These are phyloP conservation scores for Astropecten irregularis DNA, from an alignment of 53 echinoderm and acorn worm genomes.

Conservation along the genomic window DNA sequence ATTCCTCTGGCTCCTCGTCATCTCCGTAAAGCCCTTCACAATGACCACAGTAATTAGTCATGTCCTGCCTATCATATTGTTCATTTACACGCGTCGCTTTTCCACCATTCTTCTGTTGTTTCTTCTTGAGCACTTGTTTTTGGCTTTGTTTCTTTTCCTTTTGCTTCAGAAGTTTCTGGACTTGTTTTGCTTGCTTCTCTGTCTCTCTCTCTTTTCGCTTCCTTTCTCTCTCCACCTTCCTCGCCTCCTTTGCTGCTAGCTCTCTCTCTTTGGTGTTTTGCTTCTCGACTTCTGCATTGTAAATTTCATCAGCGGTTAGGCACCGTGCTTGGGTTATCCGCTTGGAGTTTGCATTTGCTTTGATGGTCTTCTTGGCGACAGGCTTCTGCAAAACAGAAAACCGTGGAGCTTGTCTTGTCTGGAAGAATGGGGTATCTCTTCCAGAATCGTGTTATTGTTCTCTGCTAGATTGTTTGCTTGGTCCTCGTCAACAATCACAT, in stretches of 20 bases:
- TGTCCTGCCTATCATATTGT: slow-evolving; percentile 6
- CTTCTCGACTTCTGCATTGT: not conserved
- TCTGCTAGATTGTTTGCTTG: not conserved
- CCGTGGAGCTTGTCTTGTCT: not conserved
- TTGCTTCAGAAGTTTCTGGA: not conserved
- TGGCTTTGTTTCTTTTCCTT: not conserved
- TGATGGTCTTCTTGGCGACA: not conserved
- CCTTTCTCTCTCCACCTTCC: slow-evolving; percentile 16
- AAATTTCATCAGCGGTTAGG: slow-evolving; percentile 7
- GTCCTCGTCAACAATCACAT: not conserved
- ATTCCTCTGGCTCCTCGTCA: not conserved
- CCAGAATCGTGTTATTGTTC: not conserved
- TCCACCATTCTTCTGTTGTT: too few species aligned
- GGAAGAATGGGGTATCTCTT: not conserved
- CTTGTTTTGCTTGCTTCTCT: slow-evolving; percentile 15
- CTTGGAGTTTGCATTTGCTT: not conserved
- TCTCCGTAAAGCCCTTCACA: not conserved
- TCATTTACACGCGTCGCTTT: not conserved
- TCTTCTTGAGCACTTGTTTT: not conserved
- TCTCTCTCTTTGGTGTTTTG: slow-evolving; percentile 1
- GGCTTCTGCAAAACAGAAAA: slow-evolving; percentile 1
- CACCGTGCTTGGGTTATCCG: not conserved
- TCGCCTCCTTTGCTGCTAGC: not conserved
- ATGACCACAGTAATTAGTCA: not conserved
- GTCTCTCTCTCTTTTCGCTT: not conserved